Percentiles rank a stretch among this genome's conserved stretches.
Evolutionary conservation across 2,888 invertebrate species (phyloP).

Genomic region (Flabesymbios commensalis): DNA sequence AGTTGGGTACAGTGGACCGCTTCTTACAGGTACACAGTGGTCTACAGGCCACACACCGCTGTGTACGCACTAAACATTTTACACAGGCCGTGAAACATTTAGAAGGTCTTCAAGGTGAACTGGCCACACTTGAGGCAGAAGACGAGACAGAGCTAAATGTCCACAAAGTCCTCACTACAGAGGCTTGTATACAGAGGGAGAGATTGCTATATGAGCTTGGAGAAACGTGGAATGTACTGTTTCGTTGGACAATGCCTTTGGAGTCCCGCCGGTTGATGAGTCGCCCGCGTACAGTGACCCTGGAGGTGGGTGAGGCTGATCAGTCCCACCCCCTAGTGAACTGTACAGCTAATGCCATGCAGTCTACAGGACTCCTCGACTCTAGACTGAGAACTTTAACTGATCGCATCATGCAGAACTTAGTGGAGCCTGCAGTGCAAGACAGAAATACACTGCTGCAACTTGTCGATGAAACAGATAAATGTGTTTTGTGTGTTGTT

Average conservation of each 20-base stretch:
- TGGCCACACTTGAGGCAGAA: slow-evolving; percentile 15
- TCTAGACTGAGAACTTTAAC: slow-evolving; percentile 24
- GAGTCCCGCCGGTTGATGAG: slow-evolving; percentile 15
- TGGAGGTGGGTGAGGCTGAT: slow-evolving; percentile 22
- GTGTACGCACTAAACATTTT: slow-evolving; percentile 10
- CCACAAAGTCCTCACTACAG: slow-evolving; percentile 33
- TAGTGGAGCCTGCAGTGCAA: slow-evolving; percentile 22
- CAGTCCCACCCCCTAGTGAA: slow-evolving; percentile 6
- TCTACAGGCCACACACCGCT: slow-evolving; percentile 7
- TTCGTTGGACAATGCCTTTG: slow-evolving; percentile 30
- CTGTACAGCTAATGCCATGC: slow-evolving; percentile 19
- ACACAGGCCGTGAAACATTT: slow-evolving; percentile 18
- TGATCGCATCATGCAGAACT: slow-evolving; percentile 27
- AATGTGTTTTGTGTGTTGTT: slow-evolving; percentile 21
- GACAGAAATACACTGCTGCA: slow-evolving; percentile 27
- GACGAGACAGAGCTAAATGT: slow-evolving; percentile 23
- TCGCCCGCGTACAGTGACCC: slow-evolving; percentile 12
- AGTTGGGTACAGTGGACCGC: slow-evolving; percentile 19
- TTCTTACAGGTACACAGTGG: slow-evolving; percentile 18
- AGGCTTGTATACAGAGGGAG: slow-evolving; percentile 35
- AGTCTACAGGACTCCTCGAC: slow-evolving; percentile 25
- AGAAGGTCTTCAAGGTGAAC: slow-evolving; percentile 15
- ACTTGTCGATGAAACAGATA: slow-evolving; percentile 19
- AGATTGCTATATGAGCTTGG: slow-evolving; percentile 29
- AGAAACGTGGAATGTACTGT: slow-evolving; percentile 30